Percentiles rank a stretch among this genome's conserved stretches.
Evolutionary conservation across 2,888 invertebrate genomes (phyloP).

Genomic region (Auanema freiburgensis): DNA sequence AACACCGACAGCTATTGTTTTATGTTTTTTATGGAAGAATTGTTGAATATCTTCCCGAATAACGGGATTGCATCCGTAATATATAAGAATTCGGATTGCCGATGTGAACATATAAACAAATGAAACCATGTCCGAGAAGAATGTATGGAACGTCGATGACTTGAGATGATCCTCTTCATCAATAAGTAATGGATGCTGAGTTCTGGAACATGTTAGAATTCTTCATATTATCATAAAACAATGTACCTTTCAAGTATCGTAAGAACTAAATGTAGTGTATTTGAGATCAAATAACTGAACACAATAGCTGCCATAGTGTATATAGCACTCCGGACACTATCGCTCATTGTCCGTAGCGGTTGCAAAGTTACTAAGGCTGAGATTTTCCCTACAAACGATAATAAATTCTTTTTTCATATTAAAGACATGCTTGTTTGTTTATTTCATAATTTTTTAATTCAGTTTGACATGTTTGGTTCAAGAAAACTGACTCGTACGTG

Average conservation of each 20-base stretch:
- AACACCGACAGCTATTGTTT: no score
- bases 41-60: conserved; percentile 46
- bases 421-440: no score
- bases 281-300: conserved; percentile 60
- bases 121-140: conserved; percentile 58
- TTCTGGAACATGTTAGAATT: conserved; percentile 32
- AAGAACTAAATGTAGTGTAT: conserved; percentile 57
- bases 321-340: conserved; percentile 54
- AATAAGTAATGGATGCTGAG: conserved; percentile 46
- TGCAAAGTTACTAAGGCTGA: conserved; percentile 23
- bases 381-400: conserved; percentile 23
- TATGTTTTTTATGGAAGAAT: neutral
- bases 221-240: neutral
- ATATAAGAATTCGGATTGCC: conserved; percentile 61
- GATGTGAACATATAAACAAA: conserved; percentile 62
- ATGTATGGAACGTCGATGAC: conserved; percentile 62
- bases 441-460: no score
- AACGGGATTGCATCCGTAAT: conserved; percentile 57
- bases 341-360: conserved; percentile 39
- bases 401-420: no score
- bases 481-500: no score
- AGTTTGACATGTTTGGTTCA: no score
- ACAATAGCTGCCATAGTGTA: conserved; percentile 63
- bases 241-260: conserved; percentile 56
- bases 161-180: conserved; percentile 48